Conservation (phyloP, 23 tunicate genomes). For the Botrylloides violaceus region DNA sequence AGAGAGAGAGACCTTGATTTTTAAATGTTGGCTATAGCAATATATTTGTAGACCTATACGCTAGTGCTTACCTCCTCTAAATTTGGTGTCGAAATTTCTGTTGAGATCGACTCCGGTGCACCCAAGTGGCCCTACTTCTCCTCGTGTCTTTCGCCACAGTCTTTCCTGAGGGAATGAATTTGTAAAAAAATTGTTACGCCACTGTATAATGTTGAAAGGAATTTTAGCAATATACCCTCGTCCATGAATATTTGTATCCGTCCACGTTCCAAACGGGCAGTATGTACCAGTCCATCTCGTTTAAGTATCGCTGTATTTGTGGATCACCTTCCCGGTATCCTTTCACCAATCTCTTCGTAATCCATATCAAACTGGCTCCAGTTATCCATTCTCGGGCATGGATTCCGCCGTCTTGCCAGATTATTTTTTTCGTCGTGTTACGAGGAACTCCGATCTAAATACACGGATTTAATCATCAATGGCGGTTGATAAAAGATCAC, state of each 20-base stretch:
- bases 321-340: conserved; percentile 39
- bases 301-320: conserved; percentile 22
- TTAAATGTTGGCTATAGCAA: neutral
- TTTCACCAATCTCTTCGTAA: conserved; percentile 35
- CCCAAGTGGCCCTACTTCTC: conserved; percentile 6
- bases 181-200: no score
- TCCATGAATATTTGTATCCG: conserved; percentile 69
- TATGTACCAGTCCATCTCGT: conserved; percentile 45
- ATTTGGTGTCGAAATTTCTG: conserved; percentile 34
- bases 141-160: conserved; percentile 22
- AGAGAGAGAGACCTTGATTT: neutral
- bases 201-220: no score
- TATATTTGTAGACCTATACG: neutral
- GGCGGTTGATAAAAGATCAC: no score
- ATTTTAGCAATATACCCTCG: conserved; percentile 17
- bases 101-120: conserved; percentile 21
- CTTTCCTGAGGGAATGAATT: conserved; percentile 14
- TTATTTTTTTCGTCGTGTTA: conserved; percentile 17
- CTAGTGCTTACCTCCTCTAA: conserved; percentile 35
- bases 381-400: conserved; percentile 88
- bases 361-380: conserved; percentile 72
- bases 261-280: conserved; percentile 89
- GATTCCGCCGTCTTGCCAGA: conserved; percentile 79
- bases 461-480: no score
- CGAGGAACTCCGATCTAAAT: conserved; percentile 21